Percentiles rank a stretch among this genome's conserved stretches.
Evolutionary conservation across 2,888 invertebrate genomes (phyloP).

Genomic region (Oeneis ivallda): DNA sequence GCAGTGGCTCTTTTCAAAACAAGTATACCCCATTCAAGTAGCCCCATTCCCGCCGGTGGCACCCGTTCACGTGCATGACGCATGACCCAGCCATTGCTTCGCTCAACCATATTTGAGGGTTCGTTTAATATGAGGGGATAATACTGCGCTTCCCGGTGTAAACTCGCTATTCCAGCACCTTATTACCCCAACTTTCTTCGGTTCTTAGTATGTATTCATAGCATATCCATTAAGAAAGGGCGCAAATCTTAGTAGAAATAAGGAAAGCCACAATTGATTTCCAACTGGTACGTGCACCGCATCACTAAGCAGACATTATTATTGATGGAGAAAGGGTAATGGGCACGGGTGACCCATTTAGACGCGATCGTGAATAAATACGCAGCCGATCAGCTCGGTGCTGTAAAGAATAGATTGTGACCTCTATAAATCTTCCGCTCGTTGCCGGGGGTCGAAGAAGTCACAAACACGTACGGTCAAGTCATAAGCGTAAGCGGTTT

Average conservation of each 20-base stretch:
- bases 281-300: conserved; percentile 24
- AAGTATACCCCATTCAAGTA: too few species aligned
- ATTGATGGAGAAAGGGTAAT: conserved; percentile 35
- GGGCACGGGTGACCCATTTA: conserved; percentile 41
- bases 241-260: conserved; percentile 17
- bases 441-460: conserved; percentile 56
- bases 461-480: conserved; percentile 41
- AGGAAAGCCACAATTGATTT: conserved; percentile 27
- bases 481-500: conserved; percentile 14
- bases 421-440: conserved; percentile 69
- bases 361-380: conserved; percentile 47
- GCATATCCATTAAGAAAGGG: conserved; percentile 2
- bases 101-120: too few species aligned
- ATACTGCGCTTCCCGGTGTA: too few species aligned
- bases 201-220: not conserved
- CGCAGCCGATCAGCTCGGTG: conserved; percentile 48
- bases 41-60: too few species aligned
- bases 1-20: too few species aligned
- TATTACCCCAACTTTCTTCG: too few species aligned
- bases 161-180: too few species aligned
- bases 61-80: too few species aligned
- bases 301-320: conserved; percentile 31
- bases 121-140: too few species aligned
- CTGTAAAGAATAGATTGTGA: conserved; percentile 58
- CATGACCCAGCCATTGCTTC: too few species aligned